Evolutionary conservation across 2,888 invertebrate species (phyloP).

Genomic region (Agriopis marginaria): DNA sequence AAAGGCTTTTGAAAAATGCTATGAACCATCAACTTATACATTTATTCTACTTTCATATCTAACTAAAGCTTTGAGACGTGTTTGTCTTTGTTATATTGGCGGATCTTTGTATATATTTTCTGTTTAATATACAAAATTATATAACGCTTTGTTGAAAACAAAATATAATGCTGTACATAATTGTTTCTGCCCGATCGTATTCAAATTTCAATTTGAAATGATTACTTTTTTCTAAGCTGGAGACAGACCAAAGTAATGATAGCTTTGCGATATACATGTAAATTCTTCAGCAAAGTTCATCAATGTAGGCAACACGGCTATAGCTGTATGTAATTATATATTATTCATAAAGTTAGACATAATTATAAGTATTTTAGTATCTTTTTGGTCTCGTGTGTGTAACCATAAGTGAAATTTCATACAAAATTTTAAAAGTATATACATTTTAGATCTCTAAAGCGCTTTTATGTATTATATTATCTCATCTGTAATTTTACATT

Average conservation of each 20-base stretch:
- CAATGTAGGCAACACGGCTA: constrained; percentile 66
- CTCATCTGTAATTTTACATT: constrained; percentile 82
- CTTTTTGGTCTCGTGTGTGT: constrained; percentile 57
- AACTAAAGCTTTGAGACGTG: constrained; percentile 63
- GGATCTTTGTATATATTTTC: constrained; percentile 82
- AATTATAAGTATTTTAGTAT: constrained; percentile 53
- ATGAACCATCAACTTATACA: constrained; percentile 47
- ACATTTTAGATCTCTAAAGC: constrained; percentile 68
- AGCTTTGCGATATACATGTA: constrained; percentile 76
- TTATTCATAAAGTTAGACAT: constrained; percentile 54
- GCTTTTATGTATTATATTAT: constrained; percentile 66
- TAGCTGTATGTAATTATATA: constrained; percentile 68
- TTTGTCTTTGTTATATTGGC: constrained; percentile 76
- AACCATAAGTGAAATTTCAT: constrained; percentile 32
- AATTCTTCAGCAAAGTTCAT: constrained; percentile 77
- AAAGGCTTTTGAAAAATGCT: constrained; percentile 81
- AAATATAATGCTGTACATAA: constrained; percentile 48
- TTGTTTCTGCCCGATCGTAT: constrained; percentile 44
- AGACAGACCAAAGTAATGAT: constrained; percentile 89
- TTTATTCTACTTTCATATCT: neutral
- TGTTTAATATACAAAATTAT: constrained; percentile 64
- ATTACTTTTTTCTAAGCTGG: constrained; percentile 84
- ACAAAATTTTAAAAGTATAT: constrained; percentile 24
- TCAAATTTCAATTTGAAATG: constrained; percentile 45
- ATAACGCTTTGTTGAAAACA: constrained; percentile 46